Base-by-base conservation (phyloP, 2,113 vertebrate species). In the Cervus canadensis region DNA sequence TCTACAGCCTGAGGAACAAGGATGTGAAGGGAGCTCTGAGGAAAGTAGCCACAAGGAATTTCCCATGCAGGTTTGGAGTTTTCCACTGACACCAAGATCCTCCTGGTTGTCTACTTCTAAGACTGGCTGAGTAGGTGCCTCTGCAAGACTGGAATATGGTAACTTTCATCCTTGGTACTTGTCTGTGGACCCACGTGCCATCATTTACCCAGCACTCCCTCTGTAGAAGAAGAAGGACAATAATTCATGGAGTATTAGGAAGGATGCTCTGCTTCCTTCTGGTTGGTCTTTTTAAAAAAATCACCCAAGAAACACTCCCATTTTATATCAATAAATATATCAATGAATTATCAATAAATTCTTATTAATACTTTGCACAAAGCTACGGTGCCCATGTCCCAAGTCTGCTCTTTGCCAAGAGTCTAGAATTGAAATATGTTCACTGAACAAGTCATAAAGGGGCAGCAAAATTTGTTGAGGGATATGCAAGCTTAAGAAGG, bases 1-100 rank as follows among this genome's bases (percentile, higher is more conserved):
- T 97, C 85, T 98, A 98, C 0, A 98, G 97, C 19, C 87, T 98
- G 87, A 98, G 96, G 28, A 98, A 97, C 92, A 98, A 97, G 45
- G 94, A 97, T 52, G 81, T 98, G 28, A 97, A 95, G 54, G 94
- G 76, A 78, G 90, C 95, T 23, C 94, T 98, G 91, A 91, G 81
- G 30, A 98, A 92, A 92, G 48, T 94, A 57, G 81, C 76, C 64
- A 56, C 6, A 33, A 97, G 76, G 62, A 98, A 64, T 91, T 89
- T 83, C 43, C 59, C 74, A 71, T 59, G 89, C 33, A 90, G 43
- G 6, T 25, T 90, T 79, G 54, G 71, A n/a, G 26, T 52, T 54
- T 90, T 48, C 16, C 48, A 28, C n/a, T 89, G 59, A 91, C 2
- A 30, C 14, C 30, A 6, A 95, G n/a, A 36, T 13, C 1, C 17